Conservation (phyloP, 53 echinoderm and acorn worm species). For the Paelopatides confundens region DNA sequence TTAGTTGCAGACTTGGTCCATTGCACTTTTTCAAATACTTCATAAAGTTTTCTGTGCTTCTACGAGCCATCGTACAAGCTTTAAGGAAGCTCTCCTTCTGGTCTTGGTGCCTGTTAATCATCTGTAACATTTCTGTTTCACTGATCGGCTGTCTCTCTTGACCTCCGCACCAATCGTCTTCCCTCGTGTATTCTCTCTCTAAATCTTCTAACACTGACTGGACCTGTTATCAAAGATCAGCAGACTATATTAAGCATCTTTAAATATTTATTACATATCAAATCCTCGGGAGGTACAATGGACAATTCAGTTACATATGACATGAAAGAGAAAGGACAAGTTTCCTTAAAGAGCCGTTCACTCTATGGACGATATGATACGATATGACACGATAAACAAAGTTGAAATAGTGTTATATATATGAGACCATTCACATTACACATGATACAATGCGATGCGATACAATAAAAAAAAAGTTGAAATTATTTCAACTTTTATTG, state of each 20-base stretch:
- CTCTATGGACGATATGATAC: no score
- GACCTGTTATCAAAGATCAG: slow-evolving; percentile 64
- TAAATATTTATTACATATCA: neutral
- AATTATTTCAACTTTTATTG: no score
- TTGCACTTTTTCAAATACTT: slow-evolving; percentile 99
- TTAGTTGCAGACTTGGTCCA: slow-evolving; percentile 57
- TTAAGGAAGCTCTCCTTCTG: slow-evolving; percentile 98
- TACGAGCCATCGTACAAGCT: slow-evolving; percentile 96
- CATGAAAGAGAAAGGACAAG: no score
- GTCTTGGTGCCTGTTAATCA: slow-evolving; percentile 90
- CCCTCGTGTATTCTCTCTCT: slow-evolving; percentile 89
- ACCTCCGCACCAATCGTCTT: slow-evolving; percentile 94
- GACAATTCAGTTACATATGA: no score
- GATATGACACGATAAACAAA: no score
- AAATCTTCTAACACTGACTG: slow-evolving; percentile 95
- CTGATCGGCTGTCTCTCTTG: slow-evolving; percentile 63
- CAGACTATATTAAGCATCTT: neutral
- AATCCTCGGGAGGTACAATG: no score
- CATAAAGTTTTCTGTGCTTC: slow-evolving; percentile 95
- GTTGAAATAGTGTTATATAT: no score
- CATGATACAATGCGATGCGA: no score
- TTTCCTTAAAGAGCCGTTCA: no score
- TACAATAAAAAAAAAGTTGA: no score
- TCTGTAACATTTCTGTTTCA: slow-evolving; percentile 73
- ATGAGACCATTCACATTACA: no score